These are phyloP conservation scores for Colletes latitarsis DNA, from an alignment of 1,140 invertebrate species.

Conservation along the genomic window DNA sequence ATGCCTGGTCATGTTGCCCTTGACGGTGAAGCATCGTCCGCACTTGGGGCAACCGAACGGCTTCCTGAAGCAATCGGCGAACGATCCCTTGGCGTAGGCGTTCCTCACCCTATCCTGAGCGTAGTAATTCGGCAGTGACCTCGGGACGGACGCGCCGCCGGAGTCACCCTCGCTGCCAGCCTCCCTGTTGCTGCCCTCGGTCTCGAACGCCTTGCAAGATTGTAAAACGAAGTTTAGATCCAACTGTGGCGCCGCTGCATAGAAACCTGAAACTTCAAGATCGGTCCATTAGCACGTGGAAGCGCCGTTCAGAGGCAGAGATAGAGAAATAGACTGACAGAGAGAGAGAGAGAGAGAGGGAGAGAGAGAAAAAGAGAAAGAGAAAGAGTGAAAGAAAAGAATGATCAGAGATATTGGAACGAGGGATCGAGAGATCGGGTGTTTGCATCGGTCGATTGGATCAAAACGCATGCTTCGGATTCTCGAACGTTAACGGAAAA, in stretches of 20 bases:
- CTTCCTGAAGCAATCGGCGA: conserved; percentile 44
- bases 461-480: background rate
- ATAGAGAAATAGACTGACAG: background rate
- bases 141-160: background rate
- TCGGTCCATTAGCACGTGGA: conserved; percentile 33
- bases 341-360: background rate
- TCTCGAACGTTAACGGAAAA: conserved; percentile 19
- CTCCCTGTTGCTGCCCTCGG: conserved; percentile 35
- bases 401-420: too few species aligned
- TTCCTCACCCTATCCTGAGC: conserved; percentile 41
- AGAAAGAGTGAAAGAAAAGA: background rate
- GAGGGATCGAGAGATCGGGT: background rate
- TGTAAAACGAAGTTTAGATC: conserved; percentile 61
- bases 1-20: conserved; percentile 82
- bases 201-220: conserved; percentile 55
- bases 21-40: conserved; percentile 76
- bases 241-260: conserved; percentile 53
- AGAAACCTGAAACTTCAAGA: conserved; percentile 65
- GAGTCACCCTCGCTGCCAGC: background rate
- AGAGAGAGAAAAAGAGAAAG: background rate
- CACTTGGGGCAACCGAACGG: conserved; percentile 76
- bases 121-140: conserved; percentile 43
- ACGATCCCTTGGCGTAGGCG: conserved; percentile 26
- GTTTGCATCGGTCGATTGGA: background rate
- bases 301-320: background rate